Evolutionary conservation across 2,113 vertebrate species (phyloP).

Genomic region (Morone chrysops): DNA sequence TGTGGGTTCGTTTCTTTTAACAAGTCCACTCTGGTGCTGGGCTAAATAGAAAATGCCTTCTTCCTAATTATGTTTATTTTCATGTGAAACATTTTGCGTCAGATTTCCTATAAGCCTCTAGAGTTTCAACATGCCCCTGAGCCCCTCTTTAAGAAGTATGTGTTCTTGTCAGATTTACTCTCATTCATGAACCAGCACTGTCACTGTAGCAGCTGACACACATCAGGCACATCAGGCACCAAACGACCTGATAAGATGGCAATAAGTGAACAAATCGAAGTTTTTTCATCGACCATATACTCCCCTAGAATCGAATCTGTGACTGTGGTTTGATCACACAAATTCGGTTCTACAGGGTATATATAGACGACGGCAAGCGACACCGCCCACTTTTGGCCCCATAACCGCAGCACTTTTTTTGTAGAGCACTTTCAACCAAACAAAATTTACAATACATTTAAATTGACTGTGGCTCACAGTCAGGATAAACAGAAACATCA

Average conservation of each 20-base stretch:
- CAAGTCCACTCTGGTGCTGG: conserved; percentile 30
- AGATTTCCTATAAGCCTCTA: conserved; percentile 25
- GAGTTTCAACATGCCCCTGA: conserved; percentile 28
- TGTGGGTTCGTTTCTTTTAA: conserved; percentile 32
- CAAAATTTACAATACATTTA: not conserved
- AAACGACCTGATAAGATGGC: not conserved
- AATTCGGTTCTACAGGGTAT: conserved; percentile 95
- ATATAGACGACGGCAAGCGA: conserved; percentile 86
- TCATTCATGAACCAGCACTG: conserved; percentile 17
- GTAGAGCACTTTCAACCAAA: not conserved
- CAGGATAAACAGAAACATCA: not conserved
- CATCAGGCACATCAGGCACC: conserved; percentile 1
- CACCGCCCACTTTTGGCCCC: not conserved
- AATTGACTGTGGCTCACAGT: conserved; percentile 6
- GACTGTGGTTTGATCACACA: conserved; percentile 93
- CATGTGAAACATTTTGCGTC: conserved; percentile 20
- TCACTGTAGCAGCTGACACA: conserved; percentile 31
- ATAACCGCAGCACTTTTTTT: conserved; percentile 10
- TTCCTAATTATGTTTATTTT: conserved; percentile 8
- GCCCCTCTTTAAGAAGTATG: conserved; percentile 1
- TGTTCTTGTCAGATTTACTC: conserved; percentile 51
- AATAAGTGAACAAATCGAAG: conserved; percentile 85
- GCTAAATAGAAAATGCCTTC: not conserved
- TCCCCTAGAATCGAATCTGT: conserved; percentile 99
- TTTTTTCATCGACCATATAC: conserved; percentile 99